These are phyloP conservation scores for Knipowitschia caucasica DNA, from an alignment of 2,797 vertebrate genomes.

Conservation along the genomic window DNA sequence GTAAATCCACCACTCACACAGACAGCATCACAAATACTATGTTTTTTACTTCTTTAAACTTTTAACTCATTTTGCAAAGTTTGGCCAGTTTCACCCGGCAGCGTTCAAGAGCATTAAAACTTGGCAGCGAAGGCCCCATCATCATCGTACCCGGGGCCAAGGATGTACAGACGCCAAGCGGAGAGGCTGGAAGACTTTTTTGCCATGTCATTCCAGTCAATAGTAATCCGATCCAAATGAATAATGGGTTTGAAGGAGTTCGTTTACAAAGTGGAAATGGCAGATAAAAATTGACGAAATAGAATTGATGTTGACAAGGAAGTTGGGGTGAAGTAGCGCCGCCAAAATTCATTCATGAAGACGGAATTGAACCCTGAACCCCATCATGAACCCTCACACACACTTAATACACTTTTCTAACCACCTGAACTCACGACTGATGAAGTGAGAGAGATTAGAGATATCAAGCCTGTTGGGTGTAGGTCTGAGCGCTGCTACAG, in stretches of 20 bases:
- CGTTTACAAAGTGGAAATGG: slow-evolving; percentile 18
- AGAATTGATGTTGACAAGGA: neutral
- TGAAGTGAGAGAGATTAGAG: no score
- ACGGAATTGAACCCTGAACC: no score
- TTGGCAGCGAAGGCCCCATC: slow-evolving; percentile 45
- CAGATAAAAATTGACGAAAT: slow-evolving; percentile 6
- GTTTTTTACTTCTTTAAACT: no score
- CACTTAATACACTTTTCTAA: no score
- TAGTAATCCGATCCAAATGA: slow-evolving; percentile 38
- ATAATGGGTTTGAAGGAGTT: slow-evolving; percentile 33
- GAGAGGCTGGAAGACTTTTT: slow-evolving; percentile 6
- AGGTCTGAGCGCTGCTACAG: no score
- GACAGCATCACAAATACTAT: slow-evolving; percentile 25
- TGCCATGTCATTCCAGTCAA: slow-evolving; percentile 21
- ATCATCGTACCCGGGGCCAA: slow-evolving; percentile 42
- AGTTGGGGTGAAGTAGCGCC: neutral
- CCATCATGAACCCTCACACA: no score
- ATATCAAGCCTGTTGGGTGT: no score
- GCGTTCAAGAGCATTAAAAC: slow-evolving; percentile 40
- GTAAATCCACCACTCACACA: slow-evolving; percentile 37
- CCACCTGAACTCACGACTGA: no score
- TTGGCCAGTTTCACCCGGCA: slow-evolving; percentile 47
- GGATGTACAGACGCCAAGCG: slow-evolving; percentile 3
- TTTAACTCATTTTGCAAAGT: slow-evolving; percentile 32
- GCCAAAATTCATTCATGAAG: neutral